These are phyloP conservation scores for Malaclemys terrapin DNA, from an alignment of 2,113 vertebrate species.

Conservation along the genomic window DNA sequence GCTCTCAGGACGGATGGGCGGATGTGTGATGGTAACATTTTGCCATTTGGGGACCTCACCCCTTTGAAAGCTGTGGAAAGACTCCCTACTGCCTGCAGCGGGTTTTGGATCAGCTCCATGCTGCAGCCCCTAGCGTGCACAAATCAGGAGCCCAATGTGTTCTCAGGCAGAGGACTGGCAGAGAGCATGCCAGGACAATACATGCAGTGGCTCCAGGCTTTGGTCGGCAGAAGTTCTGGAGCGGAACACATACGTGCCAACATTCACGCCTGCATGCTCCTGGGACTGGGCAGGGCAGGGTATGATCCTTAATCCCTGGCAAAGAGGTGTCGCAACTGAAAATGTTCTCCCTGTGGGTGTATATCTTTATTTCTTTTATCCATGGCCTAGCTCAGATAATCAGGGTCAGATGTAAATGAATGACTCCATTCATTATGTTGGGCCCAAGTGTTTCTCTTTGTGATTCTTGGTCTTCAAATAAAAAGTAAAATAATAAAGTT, in stretches of 20 bases:
- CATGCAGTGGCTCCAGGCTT: background rate
- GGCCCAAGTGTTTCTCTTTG: background rate
- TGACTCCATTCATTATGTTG: background rate
- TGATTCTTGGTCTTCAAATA: background rate
- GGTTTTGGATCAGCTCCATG: background rate
- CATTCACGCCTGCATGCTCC: background rate
- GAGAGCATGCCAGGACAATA: background rate
- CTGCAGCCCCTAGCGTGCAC: background rate
- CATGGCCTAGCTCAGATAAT: background rate
- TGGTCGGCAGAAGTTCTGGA: fast-evolving
- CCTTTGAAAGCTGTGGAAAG: background rate
- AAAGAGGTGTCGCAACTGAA: background rate
- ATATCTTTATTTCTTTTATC: fast-evolving
- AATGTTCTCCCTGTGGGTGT: background rate
- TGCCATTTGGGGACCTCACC: background rate
- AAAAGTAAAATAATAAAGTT: fast-evolving
- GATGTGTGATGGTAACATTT: background rate
- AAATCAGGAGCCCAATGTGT: background rate
- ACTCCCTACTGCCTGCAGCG: background rate
- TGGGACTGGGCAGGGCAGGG: background rate
- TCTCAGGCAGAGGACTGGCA: background rate
- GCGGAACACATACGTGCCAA: background rate
- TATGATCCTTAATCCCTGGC: background rate
- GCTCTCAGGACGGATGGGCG: background rate
- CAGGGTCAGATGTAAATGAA: background rate